These are phyloP conservation scores for Halotydeus destructor DNA, from an alignment of 1,140 invertebrate genomes.

Conservation along the genomic window DNA sequence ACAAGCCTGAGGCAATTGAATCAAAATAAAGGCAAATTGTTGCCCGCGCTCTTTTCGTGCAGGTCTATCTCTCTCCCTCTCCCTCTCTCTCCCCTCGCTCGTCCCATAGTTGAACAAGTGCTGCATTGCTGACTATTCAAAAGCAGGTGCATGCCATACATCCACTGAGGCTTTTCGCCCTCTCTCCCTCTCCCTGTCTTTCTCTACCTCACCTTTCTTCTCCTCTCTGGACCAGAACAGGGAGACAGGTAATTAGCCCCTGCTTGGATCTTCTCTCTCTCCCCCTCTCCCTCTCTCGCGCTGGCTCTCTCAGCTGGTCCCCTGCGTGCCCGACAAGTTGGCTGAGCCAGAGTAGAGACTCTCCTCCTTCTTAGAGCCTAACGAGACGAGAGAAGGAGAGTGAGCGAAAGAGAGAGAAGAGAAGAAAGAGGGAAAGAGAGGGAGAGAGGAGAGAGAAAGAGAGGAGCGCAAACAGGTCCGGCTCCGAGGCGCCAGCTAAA, in stretches of 20 bases:
- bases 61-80: background rate
- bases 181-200: background rate
- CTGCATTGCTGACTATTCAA: background rate
- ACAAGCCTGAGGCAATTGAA: too few species aligned
- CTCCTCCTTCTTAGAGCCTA: background rate
- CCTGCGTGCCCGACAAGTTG: too few species aligned
- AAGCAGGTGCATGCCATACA: background rate
- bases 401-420: background rate
- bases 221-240: background rate
- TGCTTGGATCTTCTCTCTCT: background rate
- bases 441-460: background rate
- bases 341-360: too few species aligned
- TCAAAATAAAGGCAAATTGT: too few species aligned
- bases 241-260: constrained; percentile 5
- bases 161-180: background rate
- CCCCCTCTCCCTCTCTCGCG: constrained; percentile 1
- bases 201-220: background rate
- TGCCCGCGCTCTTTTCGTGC: too few species aligned
- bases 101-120: constrained; percentile 1
- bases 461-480: background rate
- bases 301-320: too few species aligned
- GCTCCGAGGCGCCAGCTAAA: background rate
- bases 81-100: background rate
- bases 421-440: background rate
- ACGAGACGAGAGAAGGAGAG: too few species aligned